A percentile compares a stretch with the other conserved stretches of the same genome.
These are phyloP conservation scores for Pedionomus torquatus DNA, from an alignment of 2,113 vertebrate species.

Conservation along the genomic window DNA sequence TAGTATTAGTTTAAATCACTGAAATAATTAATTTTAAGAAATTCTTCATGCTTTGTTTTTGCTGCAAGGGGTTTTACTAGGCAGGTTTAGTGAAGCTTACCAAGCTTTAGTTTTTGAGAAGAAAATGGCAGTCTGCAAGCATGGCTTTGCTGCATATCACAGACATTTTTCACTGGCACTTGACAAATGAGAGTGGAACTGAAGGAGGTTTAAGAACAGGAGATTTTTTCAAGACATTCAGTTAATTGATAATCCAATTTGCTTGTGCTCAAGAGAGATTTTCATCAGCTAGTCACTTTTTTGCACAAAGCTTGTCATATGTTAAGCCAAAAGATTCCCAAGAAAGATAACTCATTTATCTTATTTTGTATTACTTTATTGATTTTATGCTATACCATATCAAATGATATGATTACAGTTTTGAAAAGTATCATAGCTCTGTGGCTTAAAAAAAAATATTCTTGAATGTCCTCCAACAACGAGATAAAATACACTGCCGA, in stretches of 20 bases:
- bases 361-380: conserved; percentile 45
- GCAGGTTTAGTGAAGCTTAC: conserved; percentile 49
- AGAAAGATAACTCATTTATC: conserved; percentile 55
- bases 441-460: neutral
- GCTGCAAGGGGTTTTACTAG: conserved; percentile 26
- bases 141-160: neutral
- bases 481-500: neutral
- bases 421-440: conserved; percentile 30
- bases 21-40: conserved; percentile 48
- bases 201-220: conserved; percentile 14
- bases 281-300: conserved; percentile 56
- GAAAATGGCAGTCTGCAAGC: conserved; percentile 39
- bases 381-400: conserved; percentile 56
- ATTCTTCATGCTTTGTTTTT: conserved; percentile 29
- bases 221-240: conserved; percentile 7
- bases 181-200: conserved; percentile 49
- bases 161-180: neutral
- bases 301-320: conserved; percentile 45
- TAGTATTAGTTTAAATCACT: conserved; percentile 24
- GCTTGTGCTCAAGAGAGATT: conserved; percentile 44
- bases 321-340: conserved; percentile 32
- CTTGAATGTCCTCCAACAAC: neutral
- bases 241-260: conserved; percentile 68
- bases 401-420: conserved; percentile 37
- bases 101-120: conserved; percentile 3